Percentiles rank a stretch among this genome's conserved stretches.
Evolutionary conservation across 2,113 vertebrate species (phyloP).

Genomic region (Hyla sarda): DNA sequence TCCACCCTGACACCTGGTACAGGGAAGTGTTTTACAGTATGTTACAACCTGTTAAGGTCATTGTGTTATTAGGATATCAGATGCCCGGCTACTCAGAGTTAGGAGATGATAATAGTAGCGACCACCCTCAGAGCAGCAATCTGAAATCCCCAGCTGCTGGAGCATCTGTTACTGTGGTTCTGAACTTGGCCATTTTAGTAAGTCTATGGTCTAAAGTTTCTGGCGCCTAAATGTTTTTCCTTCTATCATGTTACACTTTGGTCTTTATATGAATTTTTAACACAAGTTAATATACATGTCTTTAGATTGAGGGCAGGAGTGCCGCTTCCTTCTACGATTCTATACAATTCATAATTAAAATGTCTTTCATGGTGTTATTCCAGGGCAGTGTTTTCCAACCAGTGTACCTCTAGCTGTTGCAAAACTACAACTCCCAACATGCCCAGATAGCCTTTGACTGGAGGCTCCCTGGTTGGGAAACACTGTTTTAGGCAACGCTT

Average conservation of each 20-base stretch:
- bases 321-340: too few relatives aligned
- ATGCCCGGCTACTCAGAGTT: not conserved
- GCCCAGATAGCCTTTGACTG: too few relatives aligned
- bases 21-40: not conserved
- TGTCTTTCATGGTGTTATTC: too few relatives aligned
- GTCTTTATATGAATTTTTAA: not conserved
- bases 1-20: not conserved
- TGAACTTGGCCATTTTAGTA: slow-evolving; percentile 32
- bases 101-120: not conserved
- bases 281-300: not conserved
- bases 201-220: slow-evolving; percentile 20
- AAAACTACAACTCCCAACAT: too few relatives aligned
- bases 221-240: slow-evolving; percentile 22
- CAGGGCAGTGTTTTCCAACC: too few relatives aligned
- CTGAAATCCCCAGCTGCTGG: slow-evolving; percentile 37
- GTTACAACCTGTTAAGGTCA: slow-evolving; percentile 12
- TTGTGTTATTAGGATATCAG: slow-evolving; percentile 12
- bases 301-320: not conserved
- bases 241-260: not conserved
- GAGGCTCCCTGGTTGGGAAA: too few relatives aligned
- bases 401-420: too few relatives aligned
- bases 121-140: slow-evolving; percentile 28
- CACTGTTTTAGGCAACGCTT: too few relatives aligned
- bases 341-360: too few relatives aligned
- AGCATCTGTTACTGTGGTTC: slow-evolving; percentile 28